Evolutionary conservation across 2,113 vertebrate species (phyloP).

Genomic region (Hypocryptadius cinnamomeus): DNA sequence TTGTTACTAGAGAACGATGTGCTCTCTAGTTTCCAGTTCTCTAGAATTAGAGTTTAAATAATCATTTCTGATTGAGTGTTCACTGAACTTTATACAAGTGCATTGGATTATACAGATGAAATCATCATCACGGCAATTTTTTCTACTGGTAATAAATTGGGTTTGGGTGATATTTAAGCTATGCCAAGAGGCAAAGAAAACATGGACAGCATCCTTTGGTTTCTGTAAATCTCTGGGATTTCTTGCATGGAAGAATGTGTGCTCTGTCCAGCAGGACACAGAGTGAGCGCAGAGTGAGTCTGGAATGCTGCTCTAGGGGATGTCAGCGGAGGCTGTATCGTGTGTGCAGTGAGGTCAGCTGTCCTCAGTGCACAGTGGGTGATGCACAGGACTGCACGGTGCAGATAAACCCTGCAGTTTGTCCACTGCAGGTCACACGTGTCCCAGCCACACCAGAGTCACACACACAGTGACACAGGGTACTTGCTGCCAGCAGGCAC

Average conservation of each 20-base stretch:
- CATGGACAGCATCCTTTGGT: not conserved
- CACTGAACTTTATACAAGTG: not conserved
- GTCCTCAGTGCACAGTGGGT: accelerated
- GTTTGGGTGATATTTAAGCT: not conserved
- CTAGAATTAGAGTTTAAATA: not conserved
- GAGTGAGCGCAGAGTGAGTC: not conserved
- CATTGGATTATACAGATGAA: not conserved
- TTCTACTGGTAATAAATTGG: not conserved
- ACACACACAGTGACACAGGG: not conserved
- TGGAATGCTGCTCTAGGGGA: not conserved
- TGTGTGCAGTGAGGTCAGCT: not conserved
- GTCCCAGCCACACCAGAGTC: not conserved
- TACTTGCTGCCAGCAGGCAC: not conserved
- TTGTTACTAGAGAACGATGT: not conserved
- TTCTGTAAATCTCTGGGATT: not conserved
- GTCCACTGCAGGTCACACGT: not conserved
- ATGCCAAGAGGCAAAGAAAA: not conserved
- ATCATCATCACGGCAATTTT: not conserved
- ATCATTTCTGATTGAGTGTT: not conserved
- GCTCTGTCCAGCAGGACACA: not conserved
- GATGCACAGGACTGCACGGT: not conserved
- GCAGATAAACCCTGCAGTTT: not conserved
- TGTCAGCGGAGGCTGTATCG: not conserved
- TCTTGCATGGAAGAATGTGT: not conserved
- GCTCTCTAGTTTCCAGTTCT: not conserved